phyloP scores from a whole-genome alignment of 2,888 invertebrate species.

The Drosophila paramelanica region DNA sequence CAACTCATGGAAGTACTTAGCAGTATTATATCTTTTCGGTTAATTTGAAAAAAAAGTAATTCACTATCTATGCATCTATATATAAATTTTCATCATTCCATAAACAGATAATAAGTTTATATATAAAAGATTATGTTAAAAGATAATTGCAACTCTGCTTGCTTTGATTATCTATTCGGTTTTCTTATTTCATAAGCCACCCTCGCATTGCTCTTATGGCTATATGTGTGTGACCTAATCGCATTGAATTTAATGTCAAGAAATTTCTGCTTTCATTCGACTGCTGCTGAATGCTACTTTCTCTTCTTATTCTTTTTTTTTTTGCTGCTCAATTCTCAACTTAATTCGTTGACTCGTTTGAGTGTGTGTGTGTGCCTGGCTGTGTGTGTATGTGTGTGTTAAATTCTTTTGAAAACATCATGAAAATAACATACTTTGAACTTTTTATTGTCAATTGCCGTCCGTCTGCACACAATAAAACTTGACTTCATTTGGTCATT shows the following conservation, averaged over 20 bases:
- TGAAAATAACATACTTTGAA: constrained; percentile 74
- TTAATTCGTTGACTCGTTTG: constrained; percentile 22
- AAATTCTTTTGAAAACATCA: constrained; percentile 68
- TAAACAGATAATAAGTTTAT: too few relatives aligned
- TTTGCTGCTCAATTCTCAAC: constrained; percentile 8
- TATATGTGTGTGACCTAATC: constrained; percentile 63
- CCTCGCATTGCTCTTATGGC: constrained; percentile 30
- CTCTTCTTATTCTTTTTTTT: constrained; percentile 6
- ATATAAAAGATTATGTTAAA: too few relatives aligned
- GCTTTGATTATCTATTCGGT: background rate
- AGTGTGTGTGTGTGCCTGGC: constrained; percentile 19
- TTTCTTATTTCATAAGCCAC: background rate
- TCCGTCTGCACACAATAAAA: constrained; percentile 69
- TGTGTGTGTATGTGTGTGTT: constrained; percentile 38
- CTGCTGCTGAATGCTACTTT: constrained; percentile 39
- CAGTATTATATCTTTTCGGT: too few relatives aligned
- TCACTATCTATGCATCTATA: too few relatives aligned
- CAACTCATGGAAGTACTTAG: too few relatives aligned
- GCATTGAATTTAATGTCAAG: constrained; percentile 79
- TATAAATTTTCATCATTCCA: too few relatives aligned
- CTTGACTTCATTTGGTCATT: constrained; percentile 70
- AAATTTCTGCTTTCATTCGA: constrained; percentile 59
- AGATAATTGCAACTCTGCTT: background rate
- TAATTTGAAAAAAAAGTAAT: too few relatives aligned
- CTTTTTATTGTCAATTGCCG: constrained; percentile 74